Percentiles rank a stretch among this genome's conserved stretches.
phyloP scores from a whole-genome alignment of 2,888 invertebrate genomes.

The Dynastes hyllus region DNA sequence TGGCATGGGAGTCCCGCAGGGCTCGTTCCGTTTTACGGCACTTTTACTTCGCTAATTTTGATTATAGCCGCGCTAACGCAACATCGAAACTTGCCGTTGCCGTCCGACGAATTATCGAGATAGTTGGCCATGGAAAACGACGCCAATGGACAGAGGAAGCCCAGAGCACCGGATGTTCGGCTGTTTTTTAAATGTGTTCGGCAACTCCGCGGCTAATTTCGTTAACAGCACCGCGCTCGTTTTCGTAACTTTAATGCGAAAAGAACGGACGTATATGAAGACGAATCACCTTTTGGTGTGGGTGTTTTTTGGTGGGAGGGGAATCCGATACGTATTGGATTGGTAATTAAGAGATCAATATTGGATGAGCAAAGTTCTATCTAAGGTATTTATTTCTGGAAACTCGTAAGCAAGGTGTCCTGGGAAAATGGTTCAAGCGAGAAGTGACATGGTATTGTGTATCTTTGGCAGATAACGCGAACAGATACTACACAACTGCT shows the following conservation, averaged over 20 bases:
- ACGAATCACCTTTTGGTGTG: constrained; percentile 27
- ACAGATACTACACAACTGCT: too few species aligned
- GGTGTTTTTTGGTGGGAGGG: neutral
- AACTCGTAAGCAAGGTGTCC: neutral
- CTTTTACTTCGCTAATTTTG: constrained; percentile 47
- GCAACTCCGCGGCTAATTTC: constrained; percentile 40
- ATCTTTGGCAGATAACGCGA: too few species aligned
- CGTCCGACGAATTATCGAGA: constrained; percentile 13
- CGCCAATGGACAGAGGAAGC: constrained; percentile 1
- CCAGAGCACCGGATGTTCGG: neutral
- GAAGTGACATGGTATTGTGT: too few species aligned
- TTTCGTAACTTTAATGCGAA: constrained; percentile 40
- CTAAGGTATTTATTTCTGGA: neutral
- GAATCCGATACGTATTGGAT: constrained; percentile 16
- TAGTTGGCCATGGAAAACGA: neutral
- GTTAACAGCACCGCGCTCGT: constrained; percentile 31
- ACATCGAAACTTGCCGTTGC: constrained; percentile 23
- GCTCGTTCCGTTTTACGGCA: constrained; percentile 44
- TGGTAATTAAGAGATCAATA: constrained; percentile 26
- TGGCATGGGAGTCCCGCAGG: constrained; percentile 24
- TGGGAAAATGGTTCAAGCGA: neutral
- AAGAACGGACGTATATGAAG: constrained; percentile 28
- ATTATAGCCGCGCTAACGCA: constrained; percentile 43
- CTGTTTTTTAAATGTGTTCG: constrained; percentile 43
- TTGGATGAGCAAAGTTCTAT: constrained; percentile 4